Evolutionary conservation across 2,888 invertebrate genomes (phyloP), one percentile per base, ranked within the genome.

Genomic region (Endotricha flammealis): DNA sequence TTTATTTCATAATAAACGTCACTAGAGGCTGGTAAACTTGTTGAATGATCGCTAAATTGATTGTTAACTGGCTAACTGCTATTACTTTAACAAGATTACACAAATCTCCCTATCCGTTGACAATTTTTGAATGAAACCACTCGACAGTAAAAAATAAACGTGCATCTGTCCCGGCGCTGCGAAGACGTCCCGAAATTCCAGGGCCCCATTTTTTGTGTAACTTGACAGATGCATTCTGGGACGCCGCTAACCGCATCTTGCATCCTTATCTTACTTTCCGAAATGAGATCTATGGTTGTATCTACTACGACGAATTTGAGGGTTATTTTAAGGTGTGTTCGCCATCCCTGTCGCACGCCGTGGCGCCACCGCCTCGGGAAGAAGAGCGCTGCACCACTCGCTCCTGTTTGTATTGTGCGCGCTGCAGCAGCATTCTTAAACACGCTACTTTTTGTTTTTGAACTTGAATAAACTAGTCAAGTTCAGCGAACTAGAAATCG

Each of bases 171-270:
- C 59, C 68, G 69, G 50, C 57, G 65, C 57, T 70, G 68, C 63
- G 49, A 70, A 80, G 77, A 68, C 82, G 69, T 82, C 80, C 85
- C 82, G 64, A 82, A 85, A 85, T 83, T 85, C 83, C 83, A 64
- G 69, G 64, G 74, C 69, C 70, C 69, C 64, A 60, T 81, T 86
- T 85, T 78, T 81, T 81, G 70, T 78, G 57, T 70, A 59, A 66
- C 75, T 78, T 81, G 80, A 83, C 83, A 82, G 85, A 86, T 86
- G 83, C 86, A 80, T 76, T 83, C 75, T 79, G 80, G 75, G 72
- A 76, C 73, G 81, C 77, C 75, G 61, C 78, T 75, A 81, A 81
- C 80, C 79, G 74, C 79, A 81, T 82, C 82, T 82, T 82, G 74
- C 78, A 49, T 85, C 85, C 81, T 75, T 82, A 75, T 85, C 81